phyloP scores from a whole-genome alignment of 2,888 invertebrate genomes.

The Rhopalosiphum nymphaeae region DNA sequence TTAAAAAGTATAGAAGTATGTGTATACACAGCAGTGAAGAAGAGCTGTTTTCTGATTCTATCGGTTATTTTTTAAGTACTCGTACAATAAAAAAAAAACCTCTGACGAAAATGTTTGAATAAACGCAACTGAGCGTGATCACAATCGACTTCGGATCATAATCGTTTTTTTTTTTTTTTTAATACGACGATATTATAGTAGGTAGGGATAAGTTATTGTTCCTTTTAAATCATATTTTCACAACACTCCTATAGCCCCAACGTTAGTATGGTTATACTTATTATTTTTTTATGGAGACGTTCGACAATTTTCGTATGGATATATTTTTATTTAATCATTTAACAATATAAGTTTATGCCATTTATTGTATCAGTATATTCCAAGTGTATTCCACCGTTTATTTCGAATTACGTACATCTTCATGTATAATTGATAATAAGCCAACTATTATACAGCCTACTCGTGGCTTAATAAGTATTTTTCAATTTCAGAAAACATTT shows the following conservation, averaged over 20 bases:
- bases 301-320: neutral
- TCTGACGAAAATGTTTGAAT: neutral
- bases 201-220: neutral
- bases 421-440: neutral
- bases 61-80: neutral
- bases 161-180: neutral
- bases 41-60: neutral
- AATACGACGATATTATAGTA: neutral
- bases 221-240: neutral
- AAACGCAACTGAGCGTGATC: neutral
- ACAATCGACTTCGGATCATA: neutral
- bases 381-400: neutral
- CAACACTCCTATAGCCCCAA: neutral
- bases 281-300: neutral
- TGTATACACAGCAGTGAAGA: neutral
- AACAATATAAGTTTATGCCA: neutral
- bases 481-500: neutral
- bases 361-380: neutral
- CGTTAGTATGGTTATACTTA: neutral
- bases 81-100: neutral
- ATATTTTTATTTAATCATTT: neutral
- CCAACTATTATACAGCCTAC: rapidly evolving
- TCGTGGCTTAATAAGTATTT: neutral
- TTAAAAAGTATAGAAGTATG: neutral
- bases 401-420: neutral